Conservation (phyloP, 1,140 invertebrate species). For the Vanessa atalanta region DNA sequence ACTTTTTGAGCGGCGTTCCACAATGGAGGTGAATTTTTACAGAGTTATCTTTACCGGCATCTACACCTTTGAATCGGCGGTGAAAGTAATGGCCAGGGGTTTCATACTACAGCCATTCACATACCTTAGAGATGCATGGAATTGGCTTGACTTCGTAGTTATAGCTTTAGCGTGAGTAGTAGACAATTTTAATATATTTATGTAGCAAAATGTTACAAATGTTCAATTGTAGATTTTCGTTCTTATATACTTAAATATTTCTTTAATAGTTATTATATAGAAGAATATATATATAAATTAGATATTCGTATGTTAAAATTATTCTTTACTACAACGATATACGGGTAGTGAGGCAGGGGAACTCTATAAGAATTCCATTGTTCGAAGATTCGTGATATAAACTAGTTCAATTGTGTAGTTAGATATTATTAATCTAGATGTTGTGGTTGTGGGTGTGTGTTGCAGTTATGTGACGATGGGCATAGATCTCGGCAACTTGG, state of each 20-base stretch:
- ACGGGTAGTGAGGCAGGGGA: constrained; percentile 12
- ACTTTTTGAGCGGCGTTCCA: constrained; percentile 74
- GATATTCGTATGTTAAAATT: constrained; percentile 37
- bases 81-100: constrained; percentile 99
- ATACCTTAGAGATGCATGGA: constrained; percentile 99
- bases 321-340: constrained; percentile 12
- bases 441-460: constrained; percentile 75
- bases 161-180: constrained; percentile 99
- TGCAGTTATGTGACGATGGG: constrained; percentile 99
- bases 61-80: constrained; percentile 99
- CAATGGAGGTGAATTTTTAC: constrained; percentile 83
- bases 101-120: constrained; percentile 99
- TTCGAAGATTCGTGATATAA: constrained; percentile 15
- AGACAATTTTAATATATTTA: constrained; percentile 74
- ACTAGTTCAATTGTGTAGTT: constrained; percentile 50
- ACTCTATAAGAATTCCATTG: constrained; percentile 20
- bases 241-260: constrained; percentile 57
- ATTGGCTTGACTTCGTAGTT: constrained; percentile 99
- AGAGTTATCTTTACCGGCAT: constrained; percentile 99
- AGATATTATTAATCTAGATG: constrained; percentile 71
- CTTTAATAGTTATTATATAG: constrained; percentile 59
- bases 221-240: constrained; percentile 66
- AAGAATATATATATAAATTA: constrained; percentile 36
- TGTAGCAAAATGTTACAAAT: constrained; percentile 61
- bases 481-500: constrained; percentile 98